Percentiles rank a stretch among this genome's conserved stretches.
Conservation (phyloP, 1,140 invertebrate species). For the Drosophila tani region DNA sequence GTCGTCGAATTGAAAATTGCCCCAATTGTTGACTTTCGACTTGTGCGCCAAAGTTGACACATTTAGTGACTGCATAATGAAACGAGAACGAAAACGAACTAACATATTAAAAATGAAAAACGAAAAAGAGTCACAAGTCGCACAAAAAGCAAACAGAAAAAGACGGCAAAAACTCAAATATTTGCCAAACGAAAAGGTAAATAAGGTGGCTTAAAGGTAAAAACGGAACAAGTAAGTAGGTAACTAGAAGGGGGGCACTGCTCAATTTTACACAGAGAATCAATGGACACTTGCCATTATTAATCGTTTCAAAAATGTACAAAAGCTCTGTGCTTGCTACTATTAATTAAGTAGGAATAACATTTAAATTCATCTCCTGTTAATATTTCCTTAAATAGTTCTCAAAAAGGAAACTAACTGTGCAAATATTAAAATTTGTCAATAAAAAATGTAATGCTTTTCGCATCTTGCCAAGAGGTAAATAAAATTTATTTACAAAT, state of each 20-base stretch:
- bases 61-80: conserved; percentile 31
- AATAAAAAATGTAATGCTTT: too few species aligned
- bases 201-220: conserved; percentile 1
- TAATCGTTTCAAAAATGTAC: background rate
- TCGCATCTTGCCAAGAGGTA: too few species aligned
- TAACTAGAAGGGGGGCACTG: background rate
- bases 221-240: background rate
- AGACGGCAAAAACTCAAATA: conserved; percentile 26
- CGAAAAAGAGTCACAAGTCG: background rate
- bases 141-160: conserved; percentile 5
- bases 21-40: conserved; percentile 40
- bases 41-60: conserved; percentile 40
- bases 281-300: background rate
- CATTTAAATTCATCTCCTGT: too few species aligned
- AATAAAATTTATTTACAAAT: too few species aligned
- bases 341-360: too few species aligned
- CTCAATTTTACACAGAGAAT: background rate
- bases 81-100: conserved; percentile 13
- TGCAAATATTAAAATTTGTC: too few species aligned
- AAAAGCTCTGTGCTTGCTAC: too few species aligned
- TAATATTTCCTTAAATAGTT: too few species aligned
- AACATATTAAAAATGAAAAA: conserved; percentile 33
- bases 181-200: conserved; percentile 32
- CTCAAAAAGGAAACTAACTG: too few species aligned
- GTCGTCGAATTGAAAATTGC: conserved; percentile 35